Evolutionary conservation across 1,140 invertebrate genomes (phyloP).

Genomic region (Hyposmocoma kahamanoa): DNA sequence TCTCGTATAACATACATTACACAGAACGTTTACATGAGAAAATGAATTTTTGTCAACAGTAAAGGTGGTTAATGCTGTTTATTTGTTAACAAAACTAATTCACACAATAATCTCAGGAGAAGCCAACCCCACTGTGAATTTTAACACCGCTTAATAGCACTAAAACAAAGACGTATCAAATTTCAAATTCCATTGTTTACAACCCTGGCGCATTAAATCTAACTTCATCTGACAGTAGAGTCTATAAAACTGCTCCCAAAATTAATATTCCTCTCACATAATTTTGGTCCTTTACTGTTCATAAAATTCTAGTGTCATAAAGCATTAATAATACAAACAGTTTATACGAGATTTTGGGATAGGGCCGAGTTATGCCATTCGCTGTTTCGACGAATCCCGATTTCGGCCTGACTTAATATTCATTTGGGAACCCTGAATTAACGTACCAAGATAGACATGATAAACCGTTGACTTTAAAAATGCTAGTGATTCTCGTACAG

Average conservation of each 20-base stretch:
- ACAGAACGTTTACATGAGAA: too few species aligned
- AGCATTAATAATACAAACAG: conserved; percentile 22
- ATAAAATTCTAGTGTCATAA: conserved; percentile 13
- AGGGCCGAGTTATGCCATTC: conserved; percentile 19
- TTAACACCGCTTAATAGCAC: too few species aligned
- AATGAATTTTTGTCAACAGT: too few species aligned
- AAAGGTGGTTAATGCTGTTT: neutral
- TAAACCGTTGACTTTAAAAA: conserved; percentile 16
- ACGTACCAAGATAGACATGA: conserved; percentile 27
- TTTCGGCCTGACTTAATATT: conserved; percentile 33
- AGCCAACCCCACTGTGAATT: too few species aligned
- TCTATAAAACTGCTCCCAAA: conserved; percentile 10
- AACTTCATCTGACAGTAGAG: neutral
- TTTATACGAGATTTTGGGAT: conserved; percentile 21
- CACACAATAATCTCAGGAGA: neutral
- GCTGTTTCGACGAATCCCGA: conserved; percentile 21
- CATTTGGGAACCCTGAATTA: conserved; percentile 29
- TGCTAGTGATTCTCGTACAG: neutral
- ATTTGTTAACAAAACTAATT: neutral
- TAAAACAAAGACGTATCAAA: neutral
- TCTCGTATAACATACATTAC: too few species aligned
- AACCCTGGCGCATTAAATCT: neutral
- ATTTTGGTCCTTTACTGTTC: neutral
- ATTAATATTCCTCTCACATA: conserved; percentile 24
- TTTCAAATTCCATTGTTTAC: neutral